phyloP scores from a whole-genome alignment of 2,888 invertebrate species.

The Anagyrus pseudococci region DNA sequence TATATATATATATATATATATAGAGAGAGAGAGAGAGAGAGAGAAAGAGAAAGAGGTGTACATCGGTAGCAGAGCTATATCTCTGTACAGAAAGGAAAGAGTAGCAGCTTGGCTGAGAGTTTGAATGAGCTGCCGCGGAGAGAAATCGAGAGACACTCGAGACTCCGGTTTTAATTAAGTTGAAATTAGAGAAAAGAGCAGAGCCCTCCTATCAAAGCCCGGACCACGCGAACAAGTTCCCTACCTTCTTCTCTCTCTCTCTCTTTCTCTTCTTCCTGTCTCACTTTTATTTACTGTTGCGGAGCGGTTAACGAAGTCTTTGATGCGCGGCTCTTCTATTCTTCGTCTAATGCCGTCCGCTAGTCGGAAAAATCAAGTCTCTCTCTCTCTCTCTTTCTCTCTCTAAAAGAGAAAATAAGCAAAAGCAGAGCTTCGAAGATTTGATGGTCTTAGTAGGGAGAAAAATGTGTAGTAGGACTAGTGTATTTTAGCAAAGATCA shows the following conservation, averaged over 20 bases:
- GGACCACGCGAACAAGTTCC: background rate
- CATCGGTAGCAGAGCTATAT: too few species aligned
- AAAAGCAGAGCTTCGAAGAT: too few species aligned
- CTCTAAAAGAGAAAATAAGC: too few species aligned
- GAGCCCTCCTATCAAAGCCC: conserved; percentile 2
- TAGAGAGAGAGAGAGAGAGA: background rate
- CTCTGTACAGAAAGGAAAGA: background rate
- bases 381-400: too few species aligned
- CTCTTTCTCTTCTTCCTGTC: background rate
- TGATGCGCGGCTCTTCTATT: background rate
- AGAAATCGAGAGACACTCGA: conserved; percentile 31
- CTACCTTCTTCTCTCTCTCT: too few species aligned
- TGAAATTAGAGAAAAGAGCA: conserved; percentile 29
- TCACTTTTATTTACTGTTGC: conserved; percentile 18
- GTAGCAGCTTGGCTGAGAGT: conserved; percentile 9
- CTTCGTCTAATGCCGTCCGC: too few species aligned
- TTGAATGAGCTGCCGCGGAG: conserved; percentile 24
- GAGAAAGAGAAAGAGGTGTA: background rate
- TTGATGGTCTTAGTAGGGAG: too few species aligned
- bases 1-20: conserved; percentile 27
- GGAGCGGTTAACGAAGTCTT: conserved; percentile 28
- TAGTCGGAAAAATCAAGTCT: too few species aligned
- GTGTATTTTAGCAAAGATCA: too few species aligned
- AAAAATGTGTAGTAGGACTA: too few species aligned
- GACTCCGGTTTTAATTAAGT: conserved; percentile 34